Evolutionary conservation across 2,888 invertebrate species (phyloP).

Genomic region (Torymus aiolomorphi): DNA sequence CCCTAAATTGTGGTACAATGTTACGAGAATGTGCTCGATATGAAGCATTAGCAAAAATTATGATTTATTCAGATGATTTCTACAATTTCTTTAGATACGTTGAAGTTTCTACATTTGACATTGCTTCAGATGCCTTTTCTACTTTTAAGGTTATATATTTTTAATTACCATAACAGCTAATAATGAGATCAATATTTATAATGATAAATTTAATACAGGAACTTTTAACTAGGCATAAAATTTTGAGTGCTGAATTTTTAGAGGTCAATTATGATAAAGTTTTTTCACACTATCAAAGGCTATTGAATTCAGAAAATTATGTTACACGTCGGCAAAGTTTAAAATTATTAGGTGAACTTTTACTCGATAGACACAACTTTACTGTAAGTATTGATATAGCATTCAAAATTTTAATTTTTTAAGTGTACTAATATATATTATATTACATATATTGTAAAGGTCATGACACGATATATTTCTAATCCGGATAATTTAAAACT

Average conservation of each 20-base stretch:
- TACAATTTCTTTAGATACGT: slow-evolving; percentile 99
- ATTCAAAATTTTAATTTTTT: slow-evolving; percentile 29
- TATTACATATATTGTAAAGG: slow-evolving; percentile 75
- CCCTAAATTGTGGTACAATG: slow-evolving; percentile 99
- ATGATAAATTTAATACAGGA: slow-evolving; percentile 79
- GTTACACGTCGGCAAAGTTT: slow-evolving; percentile 99
- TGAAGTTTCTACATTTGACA: slow-evolving; percentile 99
- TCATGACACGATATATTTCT: slow-evolving; percentile 98
- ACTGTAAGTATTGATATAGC: slow-evolving; percentile 81
- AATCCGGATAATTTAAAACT: slow-evolving; percentile 99
- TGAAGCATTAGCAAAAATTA: slow-evolving; percentile 98
- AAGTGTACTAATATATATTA: not conserved
- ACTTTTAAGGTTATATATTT: slow-evolving; percentile 93
- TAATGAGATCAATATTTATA: slow-evolving; percentile 7
- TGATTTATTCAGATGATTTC: slow-evolving; percentile 98
- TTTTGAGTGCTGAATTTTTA: slow-evolving; percentile 97
- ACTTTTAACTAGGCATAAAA: slow-evolving; percentile 94
- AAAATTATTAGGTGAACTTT: slow-evolving; percentile 96
- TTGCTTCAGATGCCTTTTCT: slow-evolving; percentile 99
- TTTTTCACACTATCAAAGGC: slow-evolving; percentile 96
- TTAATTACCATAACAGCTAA: slow-evolving; percentile 3
- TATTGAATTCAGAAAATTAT: slow-evolving; percentile 99
- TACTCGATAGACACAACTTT: slow-evolving; percentile 99
- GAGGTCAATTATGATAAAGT: slow-evolving; percentile 99
- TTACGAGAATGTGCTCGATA: slow-evolving; percentile 98